Evolutionary conservation across 2,113 vertebrate species (phyloP), one percentile per base, ranked within the genome.

Genomic region (Bujurquina vittata): DNA sequence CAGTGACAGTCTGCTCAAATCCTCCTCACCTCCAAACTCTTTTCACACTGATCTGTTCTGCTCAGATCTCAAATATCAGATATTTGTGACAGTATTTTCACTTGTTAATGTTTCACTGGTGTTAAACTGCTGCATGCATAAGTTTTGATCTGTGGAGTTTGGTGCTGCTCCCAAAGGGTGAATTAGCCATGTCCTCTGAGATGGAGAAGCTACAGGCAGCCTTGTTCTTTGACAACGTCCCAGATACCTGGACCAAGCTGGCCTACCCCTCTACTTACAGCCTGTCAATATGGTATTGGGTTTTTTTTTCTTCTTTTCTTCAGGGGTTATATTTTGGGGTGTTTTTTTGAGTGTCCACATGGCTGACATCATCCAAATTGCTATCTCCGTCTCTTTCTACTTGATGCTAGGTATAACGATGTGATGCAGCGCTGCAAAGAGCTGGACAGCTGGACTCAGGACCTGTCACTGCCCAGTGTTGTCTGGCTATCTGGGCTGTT

Each of bases 401-500:
- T 72, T 87, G 49, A 29, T 73, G 20, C 85, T 90, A 94, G 91
- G 95, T 96, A 95, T 89, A 95, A 92, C 35, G 96, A 97, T 80
- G 94, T 97, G 86, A 92, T 96, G 84, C 93, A 95, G 80, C 95
- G 96, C 5, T 95, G 96, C 89, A 95, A 96, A 89, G 97, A 97
- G 94, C 94, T 96, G 84, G 95, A 97, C 76, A 93, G 88, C 79
- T 95, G 96, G 96, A 96, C 96, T 80, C 96, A 96, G 89, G 96
- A 97, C 94, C 93, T 97, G 92, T 94, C 96, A 93, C 96, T 97
- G 92, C 97, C 97, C 67, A 94, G 91, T 86, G 95, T 96, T 77
- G 95, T 98, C 94, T 99, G 97, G 97, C 95, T 97, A 91, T 97
- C 97, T 89, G 97, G 97, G 84, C 96, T 98, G 93, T 98, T 97